These are phyloP conservation scores for Vultur gryphus DNA, from an alignment of 2,797 vertebrate species.

Conservation along the genomic window DNA sequence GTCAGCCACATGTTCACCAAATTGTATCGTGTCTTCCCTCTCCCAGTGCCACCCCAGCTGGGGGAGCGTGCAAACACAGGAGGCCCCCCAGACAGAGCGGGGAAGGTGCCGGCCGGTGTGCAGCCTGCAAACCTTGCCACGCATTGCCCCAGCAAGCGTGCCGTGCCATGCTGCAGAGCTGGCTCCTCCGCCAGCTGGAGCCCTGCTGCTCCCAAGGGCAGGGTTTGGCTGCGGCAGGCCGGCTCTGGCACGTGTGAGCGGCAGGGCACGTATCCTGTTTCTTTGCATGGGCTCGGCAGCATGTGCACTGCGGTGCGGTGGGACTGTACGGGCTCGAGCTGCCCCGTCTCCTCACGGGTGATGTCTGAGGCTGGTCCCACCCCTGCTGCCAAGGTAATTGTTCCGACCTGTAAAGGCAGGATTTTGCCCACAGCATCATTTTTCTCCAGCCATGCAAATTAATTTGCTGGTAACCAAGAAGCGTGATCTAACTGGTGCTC, in stretches of 20 bases:
- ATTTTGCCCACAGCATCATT: neutral
- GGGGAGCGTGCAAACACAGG: rapidly evolving
- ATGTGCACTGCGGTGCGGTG: neutral
- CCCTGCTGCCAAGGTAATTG: neutral
- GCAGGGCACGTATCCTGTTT: neutral
- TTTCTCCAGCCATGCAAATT: conserved; percentile 14
- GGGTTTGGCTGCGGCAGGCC: neutral
- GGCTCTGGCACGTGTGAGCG: neutral
- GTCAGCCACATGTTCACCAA: rapidly evolving
- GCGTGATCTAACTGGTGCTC: neutral
- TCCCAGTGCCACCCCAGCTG: neutral
- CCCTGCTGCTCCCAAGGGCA: neutral
- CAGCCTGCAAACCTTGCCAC: neutral
- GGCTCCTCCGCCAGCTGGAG: rapidly evolving
- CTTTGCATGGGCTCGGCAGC: neutral
- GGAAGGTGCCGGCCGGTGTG: neutral
- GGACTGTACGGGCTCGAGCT: neutral
- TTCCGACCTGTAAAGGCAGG: conserved; percentile 14
- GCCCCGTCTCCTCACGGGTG: neutral
- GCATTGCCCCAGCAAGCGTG: rapidly evolving
- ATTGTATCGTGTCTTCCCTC: neutral
- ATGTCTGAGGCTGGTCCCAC: neutral
- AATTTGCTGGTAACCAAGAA: neutral
- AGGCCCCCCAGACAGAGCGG: neutral
- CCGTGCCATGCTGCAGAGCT: rapidly evolving